phyloP scores from a whole-genome alignment of 2,888 invertebrate species.

The Onchidella celtica region DNA sequence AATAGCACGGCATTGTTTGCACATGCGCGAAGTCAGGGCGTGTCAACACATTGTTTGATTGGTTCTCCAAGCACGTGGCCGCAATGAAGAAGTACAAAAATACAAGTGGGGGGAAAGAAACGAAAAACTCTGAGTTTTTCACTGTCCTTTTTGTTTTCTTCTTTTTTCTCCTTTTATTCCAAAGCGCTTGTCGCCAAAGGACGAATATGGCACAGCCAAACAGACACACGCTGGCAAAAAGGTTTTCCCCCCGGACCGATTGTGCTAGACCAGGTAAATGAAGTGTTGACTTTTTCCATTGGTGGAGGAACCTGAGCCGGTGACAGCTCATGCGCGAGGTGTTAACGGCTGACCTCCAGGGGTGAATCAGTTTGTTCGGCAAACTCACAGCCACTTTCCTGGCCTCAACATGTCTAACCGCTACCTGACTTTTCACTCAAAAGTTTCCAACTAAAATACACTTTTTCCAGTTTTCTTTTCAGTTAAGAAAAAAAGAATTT shows the following conservation, averaged over 20 bases:
- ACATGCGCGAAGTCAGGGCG: constrained; percentile 12
- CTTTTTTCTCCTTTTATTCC: neutral
- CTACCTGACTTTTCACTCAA: constrained; percentile 10
- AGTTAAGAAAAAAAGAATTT: neutral
- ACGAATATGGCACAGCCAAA: constrained; percentile 7
- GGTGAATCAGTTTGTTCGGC: constrained; percentile 40
- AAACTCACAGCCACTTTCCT: constrained; percentile 14
- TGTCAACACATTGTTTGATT: constrained; percentile 27
- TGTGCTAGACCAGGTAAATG: neutral
- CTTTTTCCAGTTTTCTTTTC: neutral
- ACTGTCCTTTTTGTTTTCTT: neutral
- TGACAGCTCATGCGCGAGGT: constrained; percentile 37
- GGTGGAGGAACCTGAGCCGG: neutral
- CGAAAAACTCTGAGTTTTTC: neutral
- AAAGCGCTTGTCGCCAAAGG: neutral
- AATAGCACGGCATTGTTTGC: constrained; percentile 38
- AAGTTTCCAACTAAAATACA: neutral
- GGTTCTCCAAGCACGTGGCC: constrained; percentile 32
- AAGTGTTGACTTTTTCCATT: constrained; percentile 27
- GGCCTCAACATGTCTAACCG: neutral
- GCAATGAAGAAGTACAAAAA: neutral
- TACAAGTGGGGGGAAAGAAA: neutral
- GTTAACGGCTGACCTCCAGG: constrained; percentile 33
- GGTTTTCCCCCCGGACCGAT: neutral
- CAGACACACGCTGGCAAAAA: constrained; percentile 1